These are phyloP conservation scores for Drosophila tripunctata DNA, from an alignment of 2,888 invertebrate species.

Conservation along the genomic window DNA sequence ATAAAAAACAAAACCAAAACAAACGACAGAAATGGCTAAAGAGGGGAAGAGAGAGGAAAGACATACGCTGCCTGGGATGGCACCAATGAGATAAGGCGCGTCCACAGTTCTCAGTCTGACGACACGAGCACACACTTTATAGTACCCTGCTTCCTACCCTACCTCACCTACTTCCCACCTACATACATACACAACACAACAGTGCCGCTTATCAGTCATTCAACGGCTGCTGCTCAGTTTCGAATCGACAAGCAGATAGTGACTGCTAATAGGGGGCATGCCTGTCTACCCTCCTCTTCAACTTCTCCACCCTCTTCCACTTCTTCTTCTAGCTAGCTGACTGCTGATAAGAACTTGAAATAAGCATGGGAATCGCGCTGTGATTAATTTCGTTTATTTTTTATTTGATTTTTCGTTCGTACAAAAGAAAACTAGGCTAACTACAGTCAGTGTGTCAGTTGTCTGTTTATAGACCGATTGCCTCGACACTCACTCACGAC, in stretches of 20 bases:
- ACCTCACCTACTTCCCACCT: not conserved
- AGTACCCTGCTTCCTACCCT: not conserved
- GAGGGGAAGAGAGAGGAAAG: not conserved
- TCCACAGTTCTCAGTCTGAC: conserved; percentile 13
- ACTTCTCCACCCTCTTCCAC: not conserved
- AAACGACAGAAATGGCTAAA: not conserved
- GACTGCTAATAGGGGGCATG: conserved; percentile 16
- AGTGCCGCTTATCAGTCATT: conserved; percentile 52
- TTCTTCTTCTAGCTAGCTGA: conserved; percentile 12
- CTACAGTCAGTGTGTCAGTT: conserved; percentile 31
- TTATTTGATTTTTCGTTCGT: not conserved
- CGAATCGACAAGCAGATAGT: conserved; percentile 42
- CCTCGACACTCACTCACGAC: no score
- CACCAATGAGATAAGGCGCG: conserved; percentile 45
- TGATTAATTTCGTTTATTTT: conserved; percentile 46
- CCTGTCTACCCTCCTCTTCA: not conserved
- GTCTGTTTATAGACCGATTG: conserved; percentile 22
- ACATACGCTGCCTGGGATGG: conserved; percentile 15
- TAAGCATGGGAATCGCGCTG: conserved; percentile 33
- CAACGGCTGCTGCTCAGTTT: conserved; percentile 28
- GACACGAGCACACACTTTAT: conserved; percentile 15
- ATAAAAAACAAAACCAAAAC: conserved; percentile 41
- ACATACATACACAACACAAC: no score
- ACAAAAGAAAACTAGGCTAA: conserved; percentile 21
- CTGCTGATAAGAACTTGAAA: conserved; percentile 24